Evolutionary conservation across 2,797 vertebrate genomes (phyloP).

Genomic region (Thaleichthys pacificus): DNA sequence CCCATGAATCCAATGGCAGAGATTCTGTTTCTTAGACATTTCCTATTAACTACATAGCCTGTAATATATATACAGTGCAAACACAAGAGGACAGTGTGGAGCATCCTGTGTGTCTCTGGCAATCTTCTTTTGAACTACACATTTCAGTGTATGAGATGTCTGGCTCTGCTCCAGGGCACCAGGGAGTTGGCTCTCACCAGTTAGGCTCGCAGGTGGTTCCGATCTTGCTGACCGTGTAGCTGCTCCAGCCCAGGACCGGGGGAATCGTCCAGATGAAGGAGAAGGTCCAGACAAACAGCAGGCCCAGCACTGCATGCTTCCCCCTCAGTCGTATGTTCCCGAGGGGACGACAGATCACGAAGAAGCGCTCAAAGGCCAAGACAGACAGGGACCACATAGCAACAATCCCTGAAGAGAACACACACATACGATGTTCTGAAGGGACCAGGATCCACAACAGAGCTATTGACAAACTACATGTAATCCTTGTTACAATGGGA

Average conservation of each 20-base stretch:
- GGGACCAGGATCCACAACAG: background rate
- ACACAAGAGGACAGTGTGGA: background rate
- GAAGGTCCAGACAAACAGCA: slow-evolving; percentile 87
- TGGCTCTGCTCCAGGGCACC: background rate
- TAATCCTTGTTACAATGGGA: background rate
- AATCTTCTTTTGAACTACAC: background rate
- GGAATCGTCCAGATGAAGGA: slow-evolving; percentile 90
- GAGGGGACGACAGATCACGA: slow-evolving; percentile 84
- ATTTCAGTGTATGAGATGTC: background rate
- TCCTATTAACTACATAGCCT: background rate
- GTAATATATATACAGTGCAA: background rate
- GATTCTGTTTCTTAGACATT: background rate
- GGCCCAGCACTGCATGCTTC: slow-evolving; percentile 80
- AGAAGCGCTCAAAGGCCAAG: slow-evolving; percentile 85
- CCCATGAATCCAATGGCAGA: background rate
- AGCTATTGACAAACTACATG: background rate
- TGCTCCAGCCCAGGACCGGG: slow-evolving; percentile 88
- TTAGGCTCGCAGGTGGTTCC: slow-evolving; percentile 93
- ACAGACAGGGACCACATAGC: slow-evolving; percentile 91
- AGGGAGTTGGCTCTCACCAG: slow-evolving; percentile 77
- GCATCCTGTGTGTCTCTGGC: background rate
- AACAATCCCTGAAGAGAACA: slow-evolving; percentile 77
- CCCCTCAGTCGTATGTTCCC: slow-evolving; percentile 74
- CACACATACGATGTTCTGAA: background rate
- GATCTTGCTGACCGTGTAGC: slow-evolving; percentile 89